Conservation (phyloP, 2,888 invertebrate species). For the Bhutanitis thaidina region DNA sequence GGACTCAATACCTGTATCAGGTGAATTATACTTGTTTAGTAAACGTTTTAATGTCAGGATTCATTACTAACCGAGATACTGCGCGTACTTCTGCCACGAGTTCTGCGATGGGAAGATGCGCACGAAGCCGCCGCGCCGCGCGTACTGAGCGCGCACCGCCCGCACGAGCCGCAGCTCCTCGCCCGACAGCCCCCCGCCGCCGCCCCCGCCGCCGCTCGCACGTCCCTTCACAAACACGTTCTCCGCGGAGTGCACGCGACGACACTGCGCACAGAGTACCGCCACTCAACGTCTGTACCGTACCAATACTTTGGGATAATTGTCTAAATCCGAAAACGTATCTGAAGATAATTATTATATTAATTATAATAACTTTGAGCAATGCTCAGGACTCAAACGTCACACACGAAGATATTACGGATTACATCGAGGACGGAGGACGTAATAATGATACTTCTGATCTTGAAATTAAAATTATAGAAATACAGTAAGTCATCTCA, state of each 20-base stretch:
- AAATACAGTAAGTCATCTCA: too few relatives aligned
- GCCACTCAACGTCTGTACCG: background rate
- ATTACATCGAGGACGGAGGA: too few relatives aligned
- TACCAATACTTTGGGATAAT: too few relatives aligned
- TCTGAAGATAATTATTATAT: too few relatives aligned
- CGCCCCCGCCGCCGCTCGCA: conserved; percentile 46
- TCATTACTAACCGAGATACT: conserved; percentile 84
- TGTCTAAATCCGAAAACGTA: too few relatives aligned
- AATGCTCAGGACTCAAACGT: too few relatives aligned
- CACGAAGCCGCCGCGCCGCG: conserved; percentile 92
- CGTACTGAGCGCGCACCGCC: conserved; percentile 88
- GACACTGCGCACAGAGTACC: conserved; percentile 65
- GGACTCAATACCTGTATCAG: too few relatives aligned
- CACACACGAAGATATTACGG: too few relatives aligned
- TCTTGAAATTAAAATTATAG: too few relatives aligned
- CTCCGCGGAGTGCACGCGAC: conserved; percentile 87
- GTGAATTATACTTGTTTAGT: too few relatives aligned
- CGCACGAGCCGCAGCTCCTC: conserved; percentile 90
- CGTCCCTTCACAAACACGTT: conserved; percentile 56
- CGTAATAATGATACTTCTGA: too few relatives aligned
- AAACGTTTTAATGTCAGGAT: background rate
- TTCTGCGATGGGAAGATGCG: conserved; percentile 94
- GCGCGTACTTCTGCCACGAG: conserved; percentile 91
- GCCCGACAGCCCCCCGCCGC: conserved; percentile 73
- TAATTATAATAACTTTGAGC: too few relatives aligned